Evolutionary conservation across 2,113 vertebrate genomes (phyloP), one percentile per base, ranked within the genome.

Genomic region (Oncorhynchus kisutch): DNA sequence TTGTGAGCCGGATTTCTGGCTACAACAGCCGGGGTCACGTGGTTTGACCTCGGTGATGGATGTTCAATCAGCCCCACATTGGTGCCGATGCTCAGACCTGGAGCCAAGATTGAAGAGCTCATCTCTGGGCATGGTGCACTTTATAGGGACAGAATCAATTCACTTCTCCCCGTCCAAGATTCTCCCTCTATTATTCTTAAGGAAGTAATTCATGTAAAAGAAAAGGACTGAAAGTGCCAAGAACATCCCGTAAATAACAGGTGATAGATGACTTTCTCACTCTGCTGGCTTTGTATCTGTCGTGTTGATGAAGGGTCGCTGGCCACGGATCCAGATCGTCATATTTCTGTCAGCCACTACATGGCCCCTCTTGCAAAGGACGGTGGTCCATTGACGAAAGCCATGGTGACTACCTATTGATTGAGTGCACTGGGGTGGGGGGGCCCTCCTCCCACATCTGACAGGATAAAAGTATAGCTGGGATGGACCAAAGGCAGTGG

Each of bases 121-220:
- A 75, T 85, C 72, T 83, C 75, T 0, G 12, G 59, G 60, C 75
- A 29, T 70, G 67, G 79, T 70, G 72, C 84, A 85, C 80, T 85
- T 72, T 16, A 54, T 51, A 82, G 25, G 49, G 70, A 34, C 62
- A 45, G 57, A 84, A 80, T 77, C 81, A 83, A 88, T 86, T 81
- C 71, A 76, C 74, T 76, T 67, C 16, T 14, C 59, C 48, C 70
- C 59, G 64, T 78, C 72, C 65, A 67, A 79, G 64, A 75, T 70
- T 70, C 65, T 70, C 16, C 65, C 14, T 16, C 69, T 71, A 27
- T 22, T 22, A 79, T 90, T 86, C 90, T 83, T 89, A 85, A 79
- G 72, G 82, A 88, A 87, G 73, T 85, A 87, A 91, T 91, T 89
- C 82, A 84, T 82, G 76, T 89, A 87, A 92, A 92, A 87, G 88